Conservation (phyloP, 2,888 invertebrate genomes). For the Trissoscelio sp. region DNA sequence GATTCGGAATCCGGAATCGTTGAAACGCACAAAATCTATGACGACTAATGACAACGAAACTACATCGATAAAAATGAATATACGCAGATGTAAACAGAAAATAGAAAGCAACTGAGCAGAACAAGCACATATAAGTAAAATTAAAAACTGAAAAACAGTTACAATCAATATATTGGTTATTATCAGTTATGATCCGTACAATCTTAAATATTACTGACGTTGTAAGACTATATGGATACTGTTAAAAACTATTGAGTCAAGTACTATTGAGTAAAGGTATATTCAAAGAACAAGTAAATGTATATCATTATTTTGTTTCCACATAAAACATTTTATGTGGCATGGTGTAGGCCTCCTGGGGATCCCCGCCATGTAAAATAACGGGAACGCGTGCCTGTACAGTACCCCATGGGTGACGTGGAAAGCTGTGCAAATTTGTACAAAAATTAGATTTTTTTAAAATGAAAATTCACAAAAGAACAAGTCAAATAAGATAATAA, state of each 20-base stretch:
- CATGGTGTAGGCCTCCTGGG: conserved; percentile 84
- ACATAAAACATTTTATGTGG: conserved; percentile 72
- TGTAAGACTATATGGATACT: conserved; percentile 31
- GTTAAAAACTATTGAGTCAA: conserved; percentile 32
- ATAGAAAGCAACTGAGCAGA: conserved; percentile 55
- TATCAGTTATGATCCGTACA: conserved; percentile 47
- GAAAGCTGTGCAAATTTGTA: conserved; percentile 80
- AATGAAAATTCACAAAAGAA: too few species aligned
- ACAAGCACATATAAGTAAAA: conserved; percentile 46
- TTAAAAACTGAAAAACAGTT: neutral
- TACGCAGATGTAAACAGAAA: conserved; percentile 62
- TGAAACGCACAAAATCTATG: conserved; percentile 11
- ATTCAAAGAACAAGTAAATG: conserved; percentile 32
- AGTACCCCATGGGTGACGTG: conserved; percentile 83
- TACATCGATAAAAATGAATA: conserved; percentile 39
- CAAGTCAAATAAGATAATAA: too few species aligned
- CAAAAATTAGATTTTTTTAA: too few species aligned
- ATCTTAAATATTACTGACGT: conserved; percentile 31
- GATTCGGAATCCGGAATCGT: conserved; percentile 55
- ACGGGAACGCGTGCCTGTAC: conserved; percentile 83
- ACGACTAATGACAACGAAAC: conserved; percentile 12
- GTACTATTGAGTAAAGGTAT: conserved; percentile 7
- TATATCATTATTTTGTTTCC: conserved; percentile 42
- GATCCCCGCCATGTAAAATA: conserved; percentile 84
- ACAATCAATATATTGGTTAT: neutral